Percentiles rank a stretch among this genome's conserved stretches.
Conservation (phyloP, 1,140 invertebrate species). For the Drosophila sp. region DNA sequence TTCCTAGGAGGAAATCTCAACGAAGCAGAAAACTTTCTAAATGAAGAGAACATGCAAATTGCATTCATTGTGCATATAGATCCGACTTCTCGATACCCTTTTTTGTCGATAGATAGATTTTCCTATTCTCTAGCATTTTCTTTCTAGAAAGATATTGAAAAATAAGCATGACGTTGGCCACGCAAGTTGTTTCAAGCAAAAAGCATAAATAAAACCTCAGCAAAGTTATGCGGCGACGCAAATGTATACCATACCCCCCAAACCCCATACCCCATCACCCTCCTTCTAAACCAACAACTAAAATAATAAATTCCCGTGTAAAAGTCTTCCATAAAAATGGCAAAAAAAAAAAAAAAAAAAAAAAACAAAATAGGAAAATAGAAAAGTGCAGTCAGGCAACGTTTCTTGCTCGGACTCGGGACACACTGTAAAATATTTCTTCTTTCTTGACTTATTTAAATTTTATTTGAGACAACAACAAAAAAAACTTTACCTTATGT, state of each 20-base stretch:
- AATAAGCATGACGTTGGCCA: background rate
- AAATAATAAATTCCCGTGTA: slow-evolving; percentile 9
- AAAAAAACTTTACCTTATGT: background rate
- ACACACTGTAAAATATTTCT: slow-evolving; percentile 8
- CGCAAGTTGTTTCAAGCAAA: background rate
- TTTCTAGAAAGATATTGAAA: background rate
- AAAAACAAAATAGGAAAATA: background rate
- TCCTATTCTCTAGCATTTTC: too few relatives aligned
- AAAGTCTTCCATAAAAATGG: slow-evolving; percentile 14
- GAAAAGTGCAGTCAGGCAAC: slow-evolving; percentile 19
- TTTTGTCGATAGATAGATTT: too few relatives aligned
- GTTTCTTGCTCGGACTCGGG: background rate
- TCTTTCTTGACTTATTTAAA: slow-evolving; percentile 14
- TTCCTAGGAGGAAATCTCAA: background rate
- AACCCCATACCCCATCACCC: background rate
- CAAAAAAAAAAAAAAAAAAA: too few relatives aligned
- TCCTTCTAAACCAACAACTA: background rate
- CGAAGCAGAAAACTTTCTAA: background rate
- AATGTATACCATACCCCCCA: background rate
- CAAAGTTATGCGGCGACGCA: slow-evolving; percentile 10
- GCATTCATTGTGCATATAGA: background rate
- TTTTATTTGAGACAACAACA: slow-evolving; percentile 3
- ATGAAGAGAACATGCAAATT: background rate
- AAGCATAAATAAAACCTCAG: slow-evolving; percentile 6
- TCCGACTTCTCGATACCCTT: background rate